Percentiles rank a stretch among this genome's conserved stretches.
Conservation (phyloP, 2,797 vertebrate genomes). For the Spondyliosoma cantharus region DNA sequence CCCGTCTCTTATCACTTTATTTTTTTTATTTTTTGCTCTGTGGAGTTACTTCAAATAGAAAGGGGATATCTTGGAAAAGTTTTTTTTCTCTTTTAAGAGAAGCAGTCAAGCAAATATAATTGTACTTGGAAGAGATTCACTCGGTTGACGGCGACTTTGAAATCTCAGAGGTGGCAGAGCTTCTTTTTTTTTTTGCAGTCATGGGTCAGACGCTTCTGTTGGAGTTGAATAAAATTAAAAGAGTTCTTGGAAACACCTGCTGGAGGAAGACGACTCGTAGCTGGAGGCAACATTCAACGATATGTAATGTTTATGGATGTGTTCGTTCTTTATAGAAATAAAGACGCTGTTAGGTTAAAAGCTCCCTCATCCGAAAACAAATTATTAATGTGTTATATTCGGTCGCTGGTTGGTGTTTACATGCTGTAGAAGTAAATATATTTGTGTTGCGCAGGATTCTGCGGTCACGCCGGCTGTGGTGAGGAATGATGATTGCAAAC, state of each 20-base stretch:
- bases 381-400: not conserved
- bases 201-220: constrained; percentile 1
- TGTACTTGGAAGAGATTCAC: constrained; percentile 31
- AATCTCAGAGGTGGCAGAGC: constrained; percentile 23
- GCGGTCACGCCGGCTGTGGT: not conserved
- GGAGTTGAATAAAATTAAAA: constrained; percentile 15
- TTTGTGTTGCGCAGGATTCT: not conserved
- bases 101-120: constrained; percentile 48
- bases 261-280: not conserved
- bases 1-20: constrained; percentile 1
- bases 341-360: not conserved
- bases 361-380: not conserved
- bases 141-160: constrained; percentile 15
- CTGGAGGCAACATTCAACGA: constrained; percentile 4
- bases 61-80: not conserved
- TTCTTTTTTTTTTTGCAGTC: constrained; percentile 22
- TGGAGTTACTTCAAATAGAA: constrained; percentile 13
- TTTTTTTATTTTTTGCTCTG: constrained; percentile 1
- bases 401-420: not conserved
- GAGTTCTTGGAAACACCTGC: constrained; percentile 11
- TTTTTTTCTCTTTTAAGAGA: constrained; percentile 3
- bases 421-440: not conserved
- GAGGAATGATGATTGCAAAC: not conserved
- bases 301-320: constrained; percentile 13
- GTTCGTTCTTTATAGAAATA: not conserved